Base-by-base conservation (phyloP, 2,888 invertebrate species). In the Melolontha melolontha region DNA sequence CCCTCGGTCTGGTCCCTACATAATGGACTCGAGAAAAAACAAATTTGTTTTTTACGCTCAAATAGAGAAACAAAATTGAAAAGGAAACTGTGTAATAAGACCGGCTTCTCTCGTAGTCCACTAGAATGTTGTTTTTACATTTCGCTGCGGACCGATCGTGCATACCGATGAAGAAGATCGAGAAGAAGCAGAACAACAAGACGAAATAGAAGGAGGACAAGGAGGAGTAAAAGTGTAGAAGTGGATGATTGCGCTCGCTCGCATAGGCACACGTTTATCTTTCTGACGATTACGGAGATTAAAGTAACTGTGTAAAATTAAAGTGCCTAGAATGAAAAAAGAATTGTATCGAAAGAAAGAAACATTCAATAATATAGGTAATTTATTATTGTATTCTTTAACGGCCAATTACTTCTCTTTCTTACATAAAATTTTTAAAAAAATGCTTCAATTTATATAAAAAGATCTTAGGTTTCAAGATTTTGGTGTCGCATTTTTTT, bases 1-100 rank as follows among this genome's bases (percentile, higher is more conserved):
- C 57, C 52, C 40, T 34, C 64, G 51, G 41, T 29, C 55, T 14
- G 39, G 57, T 66, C 66, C 55, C 66, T 41, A 66, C 57, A 78
- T 80, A 81, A 81, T 81, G 79, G 81, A 80, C 79, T 80, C 77
- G 79, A 80, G 79, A 81, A 80, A 80, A 79, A 80, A 80, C 80
- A 80, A 80, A 80, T 81, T 80, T 80, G 80, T 79, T 80, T 80
- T 80, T 80, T 80, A 80, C 80, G 81, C 79, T 80, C 80, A 80
- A 80, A 80, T 80, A 80, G 79, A 80, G 80, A 80, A 80, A 80
- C 80, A 79, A 80, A 80, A 80, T 80, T 79, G 80, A 80, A 80
- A 79, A 79, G 79, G 80, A 79, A 79, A 79, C 79, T 78, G 79
- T 78, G 47, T 66, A 79, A 79, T 80, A 79, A 79, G 79, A 78